A percentile compares a stretch with the other conserved stretches of the same genome.
Conservation (phyloP, 2,797 vertebrate genomes). For the Hemibagrus guttatus region DNA sequence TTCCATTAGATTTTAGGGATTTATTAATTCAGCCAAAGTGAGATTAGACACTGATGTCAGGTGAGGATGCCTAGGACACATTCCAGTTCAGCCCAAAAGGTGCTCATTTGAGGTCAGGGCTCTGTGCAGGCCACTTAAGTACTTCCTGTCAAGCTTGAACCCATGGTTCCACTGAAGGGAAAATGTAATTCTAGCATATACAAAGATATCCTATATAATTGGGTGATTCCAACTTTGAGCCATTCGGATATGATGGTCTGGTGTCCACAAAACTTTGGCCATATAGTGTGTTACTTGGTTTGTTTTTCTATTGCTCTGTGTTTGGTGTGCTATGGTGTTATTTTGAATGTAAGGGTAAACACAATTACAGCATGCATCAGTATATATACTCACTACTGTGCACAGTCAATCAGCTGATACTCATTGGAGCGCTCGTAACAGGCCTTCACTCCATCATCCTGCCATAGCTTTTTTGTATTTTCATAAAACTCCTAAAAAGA, state of each 20-base stretch:
- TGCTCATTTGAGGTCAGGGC: neutral
- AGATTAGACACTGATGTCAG: neutral
- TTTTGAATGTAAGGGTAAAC: neutral
- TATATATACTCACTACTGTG: slow-evolving; percentile 89
- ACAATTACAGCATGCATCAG: neutral
- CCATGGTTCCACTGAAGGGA: neutral
- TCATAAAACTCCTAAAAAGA: slow-evolving; percentile 91
- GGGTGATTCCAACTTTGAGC: neutral
- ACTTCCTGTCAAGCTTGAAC: neutral
- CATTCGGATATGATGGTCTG: too few relatives aligned
- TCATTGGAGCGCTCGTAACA: slow-evolving; percentile 97
- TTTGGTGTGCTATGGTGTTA: neutral
- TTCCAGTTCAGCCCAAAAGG: neutral
- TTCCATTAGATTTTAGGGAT: neutral
- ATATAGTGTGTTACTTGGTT: too few relatives aligned
- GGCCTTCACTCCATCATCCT: slow-evolving; percentile 91
- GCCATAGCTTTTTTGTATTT: slow-evolving; percentile 93
- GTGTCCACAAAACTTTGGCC: neutral
- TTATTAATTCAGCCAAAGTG: neutral
- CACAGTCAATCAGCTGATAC: slow-evolving; percentile 97
- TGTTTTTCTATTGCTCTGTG: neutral
- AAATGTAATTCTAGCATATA: neutral
- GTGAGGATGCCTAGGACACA: neutral
- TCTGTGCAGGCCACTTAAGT: neutral
- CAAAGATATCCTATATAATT: neutral